These are phyloP conservation scores for Zoroaster sp. DNA, from an alignment of 53 echinoderm and acorn worm species.

Conservation along the genomic window DNA sequence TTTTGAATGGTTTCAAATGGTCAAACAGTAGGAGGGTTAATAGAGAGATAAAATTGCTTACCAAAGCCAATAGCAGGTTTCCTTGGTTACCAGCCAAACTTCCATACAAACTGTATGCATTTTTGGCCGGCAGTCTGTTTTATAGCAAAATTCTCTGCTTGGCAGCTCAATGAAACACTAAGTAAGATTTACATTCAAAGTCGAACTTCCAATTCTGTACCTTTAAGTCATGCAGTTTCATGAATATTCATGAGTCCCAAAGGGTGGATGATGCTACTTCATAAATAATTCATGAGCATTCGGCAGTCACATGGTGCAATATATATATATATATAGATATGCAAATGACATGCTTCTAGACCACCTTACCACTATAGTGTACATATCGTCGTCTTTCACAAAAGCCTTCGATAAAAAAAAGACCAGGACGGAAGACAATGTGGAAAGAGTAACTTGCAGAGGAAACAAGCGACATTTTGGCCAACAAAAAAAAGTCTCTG, in stretches of 20 bases:
- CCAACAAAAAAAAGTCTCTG: too few relatives aligned
- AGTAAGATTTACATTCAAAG: too few relatives aligned
- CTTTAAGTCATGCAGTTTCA: neutral
- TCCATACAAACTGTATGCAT: too few relatives aligned
- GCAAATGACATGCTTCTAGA: conserved; percentile 42
- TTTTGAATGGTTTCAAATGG: too few relatives aligned
- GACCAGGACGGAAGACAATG: conserved; percentile 4
- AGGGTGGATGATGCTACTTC: neutral
- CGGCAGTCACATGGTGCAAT: neutral
- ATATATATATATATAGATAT: neutral
- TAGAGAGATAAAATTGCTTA: too few relatives aligned
- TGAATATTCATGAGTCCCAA: conserved; percentile 11
- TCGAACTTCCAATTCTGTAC: neutral
- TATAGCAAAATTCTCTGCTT: too few relatives aligned
- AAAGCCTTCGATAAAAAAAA: conserved; percentile 38
- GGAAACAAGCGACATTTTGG: too few relatives aligned
- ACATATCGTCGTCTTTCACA: conserved; percentile 70
- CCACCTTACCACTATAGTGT: conserved; percentile 74
- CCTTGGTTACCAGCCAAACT: too few relatives aligned
- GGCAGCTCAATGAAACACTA: too few relatives aligned
- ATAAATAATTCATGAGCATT: conserved; percentile 17
- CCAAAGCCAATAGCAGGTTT: too few relatives aligned
- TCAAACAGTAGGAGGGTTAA: too few relatives aligned
- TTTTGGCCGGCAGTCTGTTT: too few relatives aligned
- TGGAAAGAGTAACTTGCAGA: neutral